phyloP scores from a whole-genome alignment of 2,888 invertebrate genomes.

The Heteropelma amictum region DNA sequence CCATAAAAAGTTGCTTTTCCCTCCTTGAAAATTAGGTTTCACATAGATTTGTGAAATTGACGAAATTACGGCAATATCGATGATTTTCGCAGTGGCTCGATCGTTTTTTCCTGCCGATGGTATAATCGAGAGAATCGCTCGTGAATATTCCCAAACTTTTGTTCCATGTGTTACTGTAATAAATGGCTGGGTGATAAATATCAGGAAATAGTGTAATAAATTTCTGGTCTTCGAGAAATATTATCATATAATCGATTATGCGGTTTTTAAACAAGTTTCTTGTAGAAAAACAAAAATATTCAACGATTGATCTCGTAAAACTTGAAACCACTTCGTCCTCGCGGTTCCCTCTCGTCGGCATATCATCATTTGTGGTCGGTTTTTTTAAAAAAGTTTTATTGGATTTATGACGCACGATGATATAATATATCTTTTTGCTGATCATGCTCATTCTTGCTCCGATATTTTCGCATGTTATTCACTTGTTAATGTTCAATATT shows the following conservation, averaged over 20 bases:
- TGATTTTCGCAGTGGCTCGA: background rate
- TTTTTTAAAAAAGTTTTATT: too few species aligned
- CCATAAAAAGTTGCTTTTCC: too few species aligned
- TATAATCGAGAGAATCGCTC: background rate
- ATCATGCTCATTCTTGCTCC: too few species aligned
- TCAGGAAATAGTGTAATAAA: constrained; percentile 1
- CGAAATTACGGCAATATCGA: background rate
- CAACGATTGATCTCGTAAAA: too few species aligned
- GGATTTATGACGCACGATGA: too few species aligned
- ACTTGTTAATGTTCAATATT: too few species aligned
- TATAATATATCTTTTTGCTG: too few species aligned
- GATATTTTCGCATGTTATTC: too few species aligned
- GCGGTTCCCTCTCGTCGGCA: too few species aligned
- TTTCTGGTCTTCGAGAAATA: background rate
- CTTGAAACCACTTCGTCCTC: too few species aligned
- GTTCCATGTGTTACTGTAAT: background rate
- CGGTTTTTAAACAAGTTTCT: constrained; percentile 1
- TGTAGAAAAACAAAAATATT: background rate
- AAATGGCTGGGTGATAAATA: background rate
- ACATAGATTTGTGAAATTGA: constrained; percentile 1
- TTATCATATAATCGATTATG: constrained; percentile 27
- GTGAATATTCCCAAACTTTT: background rate
- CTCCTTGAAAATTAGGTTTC: background rate
- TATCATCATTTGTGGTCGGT: too few species aligned
- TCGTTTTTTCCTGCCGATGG: background rate